These are phyloP conservation scores for Ophiodon elongatus DNA, from an alignment of 2,113 vertebrate species.

Conservation along the genomic window DNA sequence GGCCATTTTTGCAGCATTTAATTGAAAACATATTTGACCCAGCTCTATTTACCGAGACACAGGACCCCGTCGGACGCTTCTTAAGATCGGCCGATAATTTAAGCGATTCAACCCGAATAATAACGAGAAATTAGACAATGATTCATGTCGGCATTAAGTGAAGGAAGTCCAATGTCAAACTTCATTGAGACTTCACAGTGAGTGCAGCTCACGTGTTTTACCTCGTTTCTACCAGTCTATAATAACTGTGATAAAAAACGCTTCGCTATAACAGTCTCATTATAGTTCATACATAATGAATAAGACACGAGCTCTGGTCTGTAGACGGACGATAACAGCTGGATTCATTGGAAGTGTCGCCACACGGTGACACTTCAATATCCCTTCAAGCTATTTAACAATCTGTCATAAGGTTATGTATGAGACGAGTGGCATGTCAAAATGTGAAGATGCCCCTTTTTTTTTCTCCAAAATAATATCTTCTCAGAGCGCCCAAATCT, in stretches of 20 bases:
- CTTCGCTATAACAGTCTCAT: not conserved
- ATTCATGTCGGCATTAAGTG: not conserved
- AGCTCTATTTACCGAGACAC: not conserved
- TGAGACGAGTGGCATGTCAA: not conserved
- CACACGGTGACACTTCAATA: conserved; percentile 18
- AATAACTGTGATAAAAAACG: not conserved
- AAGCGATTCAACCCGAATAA: not conserved
- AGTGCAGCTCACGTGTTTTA: not conserved
- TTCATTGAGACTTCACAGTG: conserved; percentile 19
- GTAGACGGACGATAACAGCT: conserved; percentile 3
- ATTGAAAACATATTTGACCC: conserved; percentile 87
- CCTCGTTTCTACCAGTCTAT: not conserved
- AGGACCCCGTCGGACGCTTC: rapidly evolving
- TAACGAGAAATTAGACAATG: rapidly evolving
- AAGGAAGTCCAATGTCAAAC: conserved; percentile 16
- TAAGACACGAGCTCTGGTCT: not conserved
- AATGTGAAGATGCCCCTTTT: not conserved
- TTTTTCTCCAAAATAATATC: not conserved
- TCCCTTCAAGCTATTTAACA: not conserved
- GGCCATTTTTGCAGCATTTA: conserved; percentile 88
- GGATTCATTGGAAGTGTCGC: conserved; percentile 2
- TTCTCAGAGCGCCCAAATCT: not conserved
- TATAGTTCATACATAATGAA: not conserved
- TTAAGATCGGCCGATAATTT: too few relatives aligned
- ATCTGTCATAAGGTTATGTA: not conserved